Conservation (phyloP, 1,140 invertebrate species). For the Zaprionus ornatus region DNA sequence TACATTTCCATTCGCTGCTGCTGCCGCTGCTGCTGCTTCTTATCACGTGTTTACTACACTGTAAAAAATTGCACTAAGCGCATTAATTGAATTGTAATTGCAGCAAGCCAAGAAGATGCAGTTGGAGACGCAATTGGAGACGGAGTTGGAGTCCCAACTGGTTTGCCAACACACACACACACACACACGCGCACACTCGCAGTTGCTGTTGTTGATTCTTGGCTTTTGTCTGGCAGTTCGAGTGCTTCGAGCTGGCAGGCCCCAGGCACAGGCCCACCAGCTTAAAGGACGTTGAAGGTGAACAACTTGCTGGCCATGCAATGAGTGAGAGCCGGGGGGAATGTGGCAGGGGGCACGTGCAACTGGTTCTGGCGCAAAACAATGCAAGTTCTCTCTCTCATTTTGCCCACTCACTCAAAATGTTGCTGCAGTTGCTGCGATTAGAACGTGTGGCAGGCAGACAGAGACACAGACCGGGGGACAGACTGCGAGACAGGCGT, state of each 20-base stretch:
- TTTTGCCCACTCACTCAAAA: conserved; percentile 26
- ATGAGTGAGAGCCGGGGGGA: background rate
- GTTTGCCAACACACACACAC: conserved; percentile 9
- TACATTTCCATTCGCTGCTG: conserved; percentile 15
- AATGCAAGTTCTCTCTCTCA: conserved; percentile 14
- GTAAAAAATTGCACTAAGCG: conserved; percentile 73
- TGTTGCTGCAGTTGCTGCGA: conserved; percentile 64
- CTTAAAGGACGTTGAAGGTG: conserved; percentile 82
- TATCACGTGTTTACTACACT: conserved; percentile 77
- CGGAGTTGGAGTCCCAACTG: background rate
- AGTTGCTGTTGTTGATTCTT: conserved; percentile 40
- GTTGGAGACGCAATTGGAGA: background rate
- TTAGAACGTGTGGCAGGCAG: conserved; percentile 76
- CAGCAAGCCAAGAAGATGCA: conserved; percentile 23
- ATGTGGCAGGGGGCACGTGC: background rate
- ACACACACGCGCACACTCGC: conserved; percentile 9
- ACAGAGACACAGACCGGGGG: background rate
- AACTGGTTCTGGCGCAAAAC: conserved; percentile 3
- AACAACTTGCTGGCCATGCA: conserved; percentile 60
- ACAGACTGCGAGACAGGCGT: background rate
- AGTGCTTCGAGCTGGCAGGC: conserved; percentile 20
- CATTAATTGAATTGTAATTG: conserved; percentile 82
- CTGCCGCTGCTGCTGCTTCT: conserved; percentile 26
- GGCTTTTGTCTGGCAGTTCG: conserved; percentile 60
- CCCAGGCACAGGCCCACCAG: conserved; percentile 14